A percentile compares a stretch with the other conserved stretches of the same genome.
phyloP scores from a whole-genome alignment of 2,797 vertebrate genomes.

The Melanotaenia pygmaea region DNA sequence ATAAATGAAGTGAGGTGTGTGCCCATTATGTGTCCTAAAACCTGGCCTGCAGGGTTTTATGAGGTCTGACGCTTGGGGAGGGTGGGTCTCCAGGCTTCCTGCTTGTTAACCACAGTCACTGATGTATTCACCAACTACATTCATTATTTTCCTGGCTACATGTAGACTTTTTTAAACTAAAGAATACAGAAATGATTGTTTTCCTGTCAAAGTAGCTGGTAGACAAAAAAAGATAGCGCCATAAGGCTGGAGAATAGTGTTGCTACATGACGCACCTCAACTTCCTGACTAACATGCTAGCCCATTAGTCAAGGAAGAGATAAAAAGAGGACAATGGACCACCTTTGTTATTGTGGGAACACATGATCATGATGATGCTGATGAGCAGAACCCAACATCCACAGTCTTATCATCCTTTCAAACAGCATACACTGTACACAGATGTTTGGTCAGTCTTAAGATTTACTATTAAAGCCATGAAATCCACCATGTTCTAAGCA shows the following conservation, averaged over 20 bases:
- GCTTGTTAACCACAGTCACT: conserved; percentile 19
- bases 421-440: conserved; percentile 29
- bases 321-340: conserved; percentile 21
- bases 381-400: conserved; percentile 36
- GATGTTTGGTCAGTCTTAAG: conserved; percentile 68
- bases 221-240: background rate
- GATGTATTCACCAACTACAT: conserved; percentile 47
- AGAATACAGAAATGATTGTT: conserved; percentile 34
- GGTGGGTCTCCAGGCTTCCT: conserved; percentile 10
- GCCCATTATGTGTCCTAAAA: conserved; percentile 19
- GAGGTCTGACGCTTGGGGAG: conserved; percentile 34
- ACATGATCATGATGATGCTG: conserved; percentile 26
- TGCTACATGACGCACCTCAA: conserved; percentile 1
- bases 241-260: conserved; percentile 38
- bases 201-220: conserved; percentile 35
- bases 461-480: conserved; percentile 39
- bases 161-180: conserved; percentile 34
- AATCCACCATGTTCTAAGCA: conserved; percentile 24
- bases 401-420: conserved; percentile 30
- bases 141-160: conserved; percentile 48
- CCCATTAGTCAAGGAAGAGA: conserved; percentile 28
- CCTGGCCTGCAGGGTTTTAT: conserved; percentile 75
- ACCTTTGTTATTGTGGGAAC: conserved; percentile 4
- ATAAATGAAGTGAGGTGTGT: conserved; percentile 41
- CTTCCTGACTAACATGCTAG: conserved; percentile 35